Evolutionary conservation across 2,113 vertebrate genomes (phyloP), one percentile per base, ranked within the genome.

Genomic region (Xenopus borealis): DNA sequence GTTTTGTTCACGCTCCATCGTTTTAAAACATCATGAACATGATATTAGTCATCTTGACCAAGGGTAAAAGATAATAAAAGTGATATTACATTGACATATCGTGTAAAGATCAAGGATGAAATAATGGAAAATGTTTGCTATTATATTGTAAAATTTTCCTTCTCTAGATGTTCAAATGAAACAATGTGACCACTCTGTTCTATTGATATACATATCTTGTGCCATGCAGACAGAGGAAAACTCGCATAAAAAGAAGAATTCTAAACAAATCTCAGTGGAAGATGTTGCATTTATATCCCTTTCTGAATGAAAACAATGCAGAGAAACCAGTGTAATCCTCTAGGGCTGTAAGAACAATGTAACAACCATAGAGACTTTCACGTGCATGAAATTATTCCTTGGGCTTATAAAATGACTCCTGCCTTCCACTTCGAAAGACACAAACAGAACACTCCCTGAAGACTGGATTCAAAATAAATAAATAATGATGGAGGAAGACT

Each of bases 281-380:
- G 12, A 67, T 12, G 16, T 11, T 67, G 44, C 45, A 50, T 74
- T 74, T 74, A 45, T 44, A 45, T 72, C 19, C 27, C 12, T 67
- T 66, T 66, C 71, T 59, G 19, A n/a, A 66, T 46, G 53, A 66
- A 59, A 59, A 74, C 63, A 58, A 74, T 74, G 30, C 20, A 46
- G 45, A 40, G 33, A 40, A 40, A 40, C 33, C 33, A 40, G 10
- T 16, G 57, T 11, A 66, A 66, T 74, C 53, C 63, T 74, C 33
- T n/a, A 13, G 23, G 63, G 72, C 33, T 17, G 27, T 18, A 19
- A 50, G 63, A 45, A n/a, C 9, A 27, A 33, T 64, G 63, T 67
- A 46, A n/a, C n/a, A 74, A 66, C 13, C 52, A 66, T 23, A 30
- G 27, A 58, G 18, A 9, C 72, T 18, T 66, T 58, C 16, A 57